Evolutionary conservation across 1,140 invertebrate genomes (phyloP).

Genomic region (Carposina sasakii): DNA sequence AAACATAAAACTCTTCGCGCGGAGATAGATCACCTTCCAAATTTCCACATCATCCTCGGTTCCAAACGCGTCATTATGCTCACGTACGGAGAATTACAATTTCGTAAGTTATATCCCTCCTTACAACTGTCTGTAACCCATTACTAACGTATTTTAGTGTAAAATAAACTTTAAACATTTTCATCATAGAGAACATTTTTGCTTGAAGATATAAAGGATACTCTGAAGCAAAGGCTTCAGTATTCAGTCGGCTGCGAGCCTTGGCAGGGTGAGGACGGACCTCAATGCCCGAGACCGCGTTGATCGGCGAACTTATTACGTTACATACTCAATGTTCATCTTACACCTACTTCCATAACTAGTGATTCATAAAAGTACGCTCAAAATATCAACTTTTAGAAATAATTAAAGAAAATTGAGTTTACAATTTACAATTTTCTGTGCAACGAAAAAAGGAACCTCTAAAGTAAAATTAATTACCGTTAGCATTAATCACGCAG

Average conservation of each 20-base stretch:
- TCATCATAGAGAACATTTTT: conserved; percentile 32
- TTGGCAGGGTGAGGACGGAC: conserved; percentile 32
- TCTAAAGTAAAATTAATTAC: too few relatives aligned
- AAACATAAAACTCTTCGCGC: conserved; percentile 43
- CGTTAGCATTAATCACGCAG: too few relatives aligned
- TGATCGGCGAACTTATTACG: conserved; percentile 55
- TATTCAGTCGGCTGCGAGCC: conserved; percentile 57
- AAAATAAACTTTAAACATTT: conserved; percentile 26
- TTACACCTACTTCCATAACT: too few relatives aligned
- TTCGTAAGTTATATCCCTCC: conserved; percentile 49
- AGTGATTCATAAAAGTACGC: too few relatives aligned
- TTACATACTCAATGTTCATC: too few relatives aligned
- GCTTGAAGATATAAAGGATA: conserved; percentile 33
- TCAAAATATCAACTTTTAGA: too few relatives aligned
- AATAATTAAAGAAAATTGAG: too few relatives aligned
- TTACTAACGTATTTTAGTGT: too few relatives aligned
- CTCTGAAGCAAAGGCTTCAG: conserved; percentile 37
- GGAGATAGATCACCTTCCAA: conserved; percentile 40
- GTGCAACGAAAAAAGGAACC: too few relatives aligned
- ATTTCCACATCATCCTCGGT: conserved; percentile 54
- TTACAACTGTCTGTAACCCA: too few relatives aligned
- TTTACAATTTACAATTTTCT: too few relatives aligned
- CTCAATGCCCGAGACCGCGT: conserved; percentile 17
- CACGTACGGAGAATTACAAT: conserved; percentile 61
- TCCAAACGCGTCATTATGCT: conserved; percentile 66